Conservation (phyloP, 2,888 invertebrate species). For the Piscicola geometra region DNA sequence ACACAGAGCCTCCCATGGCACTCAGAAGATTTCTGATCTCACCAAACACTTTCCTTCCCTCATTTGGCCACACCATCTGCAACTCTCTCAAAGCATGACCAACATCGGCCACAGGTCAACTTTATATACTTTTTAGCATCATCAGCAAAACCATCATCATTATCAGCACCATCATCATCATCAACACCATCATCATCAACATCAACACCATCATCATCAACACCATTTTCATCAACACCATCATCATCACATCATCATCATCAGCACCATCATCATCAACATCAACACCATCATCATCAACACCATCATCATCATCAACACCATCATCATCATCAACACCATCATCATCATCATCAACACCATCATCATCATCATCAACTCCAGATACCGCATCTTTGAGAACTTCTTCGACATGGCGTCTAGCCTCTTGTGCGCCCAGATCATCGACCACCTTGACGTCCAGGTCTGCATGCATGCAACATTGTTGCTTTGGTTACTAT, state of each 20-base stretch:
- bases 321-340: slow-evolving; percentile 14
- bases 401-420: slow-evolving; percentile 72
- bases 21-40: neutral
- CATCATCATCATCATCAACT: neutral
- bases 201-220: too few species aligned
- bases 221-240: too few species aligned
- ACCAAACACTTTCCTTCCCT: neutral
- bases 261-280: too few species aligned
- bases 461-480: too few species aligned
- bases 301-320: too few species aligned
- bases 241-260: too few species aligned
- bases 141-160: too few species aligned
- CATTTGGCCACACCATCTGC: slow-evolving; percentile 48
- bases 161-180: too few species aligned
- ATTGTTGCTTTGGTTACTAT: too few species aligned
- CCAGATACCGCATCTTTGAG: slow-evolving; percentile 62
- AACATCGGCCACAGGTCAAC: slow-evolving; percentile 39
- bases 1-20: slow-evolving; percentile 32
- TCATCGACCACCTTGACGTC: slow-evolving; percentile 65
- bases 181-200: too few species aligned
- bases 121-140: slow-evolving; percentile 6
- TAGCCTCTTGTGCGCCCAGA: slow-evolving; percentile 65
- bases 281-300: too few species aligned
- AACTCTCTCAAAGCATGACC: slow-evolving; percentile 46
- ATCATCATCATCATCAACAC: neutral